Base-by-base conservation (phyloP, 2,113 vertebrate genomes). In the Speoplatyrhinus poulsoni region DNA sequence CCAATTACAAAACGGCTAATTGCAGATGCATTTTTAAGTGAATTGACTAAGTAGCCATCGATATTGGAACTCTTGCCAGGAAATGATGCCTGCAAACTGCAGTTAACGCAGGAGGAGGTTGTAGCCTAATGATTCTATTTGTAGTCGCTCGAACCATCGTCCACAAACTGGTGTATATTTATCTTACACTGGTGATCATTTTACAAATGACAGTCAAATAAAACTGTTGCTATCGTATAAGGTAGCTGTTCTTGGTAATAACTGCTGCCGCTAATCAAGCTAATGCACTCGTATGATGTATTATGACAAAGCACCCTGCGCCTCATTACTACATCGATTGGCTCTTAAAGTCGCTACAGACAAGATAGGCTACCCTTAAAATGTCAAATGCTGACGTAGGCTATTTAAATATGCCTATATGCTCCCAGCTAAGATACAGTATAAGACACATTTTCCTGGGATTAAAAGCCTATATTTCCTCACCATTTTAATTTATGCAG, bases 21-120 rank as follows among this genome's bases (percentile, higher is more conserved):
- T 87, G 79, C 76, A 89, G 87, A 90, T 89, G 87, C 87, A 85
- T 86, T 92, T 90, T 88, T 87, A 91, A 90, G 86, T 85, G 87
- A 86, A 87, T 84, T 82, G 88, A 85, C 77, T 81, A 74, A 92
- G 73, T 85, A 86, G 84, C 85, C 83, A 81, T 88, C 90, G 87
- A 86, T 85, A 81, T 83, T 77, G 83, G 70, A 79, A 79, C 81
- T 77, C 73, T 72, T 75, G 85, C 84, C 60, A 85, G 80, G 82
- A 85, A 87, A 81, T 85, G 64, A 72, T 79, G 58, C 74, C 69
- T 67, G 69, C 17, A 41, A 16, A 49, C 10, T 62, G 65, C 67
- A 55, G 58, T 50, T 32, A 67, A 62, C 13, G 49, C 3, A 46
- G 52, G 15, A 46, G 52, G 50, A 13, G 12, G 52, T 41, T 8